Percentiles rank a stretch among this genome's conserved stretches.
phyloP scores from a whole-genome alignment of 1,140 invertebrate species.

The Drosophila ironensis region DNA sequence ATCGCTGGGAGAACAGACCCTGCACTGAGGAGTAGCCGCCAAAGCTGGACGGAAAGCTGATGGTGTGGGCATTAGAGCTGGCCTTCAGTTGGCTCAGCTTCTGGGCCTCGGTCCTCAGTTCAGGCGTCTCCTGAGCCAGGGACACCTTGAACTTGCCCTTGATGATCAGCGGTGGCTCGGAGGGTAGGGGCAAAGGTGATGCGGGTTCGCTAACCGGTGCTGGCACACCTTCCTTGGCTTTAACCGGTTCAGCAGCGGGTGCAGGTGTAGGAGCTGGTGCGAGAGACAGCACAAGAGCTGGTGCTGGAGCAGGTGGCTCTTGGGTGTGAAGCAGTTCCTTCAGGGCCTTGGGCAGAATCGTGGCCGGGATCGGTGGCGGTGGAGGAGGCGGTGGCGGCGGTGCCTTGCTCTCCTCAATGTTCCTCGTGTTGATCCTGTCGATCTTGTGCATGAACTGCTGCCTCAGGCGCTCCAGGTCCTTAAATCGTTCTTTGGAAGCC shows the following conservation, averaged over 20 bases:
- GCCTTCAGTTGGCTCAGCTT: constrained; percentile 70
- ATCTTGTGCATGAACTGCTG: constrained; percentile 81
- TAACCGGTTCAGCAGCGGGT: not conserved
- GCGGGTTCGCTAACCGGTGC: not conserved
- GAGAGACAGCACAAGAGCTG: not conserved
- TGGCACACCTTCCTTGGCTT: too few relatives aligned
- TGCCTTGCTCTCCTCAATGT: constrained; percentile 64
- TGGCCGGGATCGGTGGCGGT: constrained; percentile 74
- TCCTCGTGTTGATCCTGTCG: constrained; percentile 71
- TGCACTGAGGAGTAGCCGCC: constrained; percentile 84
- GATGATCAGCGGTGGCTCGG: constrained; percentile 55
- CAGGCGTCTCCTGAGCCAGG: constrained; percentile 83
- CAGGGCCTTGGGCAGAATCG: constrained; percentile 70
- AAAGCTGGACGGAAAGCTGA: constrained; percentile 85
- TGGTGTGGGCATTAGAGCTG: constrained; percentile 84
- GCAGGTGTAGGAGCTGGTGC: not conserved
- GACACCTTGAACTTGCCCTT: constrained; percentile 78
- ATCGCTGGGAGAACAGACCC: constrained; percentile 81
- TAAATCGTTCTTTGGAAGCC: constrained; percentile 70
- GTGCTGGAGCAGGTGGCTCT: constrained; percentile 8
- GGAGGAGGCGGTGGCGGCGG: constrained; percentile 58
- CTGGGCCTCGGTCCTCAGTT: constrained; percentile 83
- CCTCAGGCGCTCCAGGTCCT: constrained; percentile 69
- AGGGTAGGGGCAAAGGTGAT: constrained; percentile 27
- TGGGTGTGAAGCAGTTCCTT: constrained; percentile 67